Base-by-base conservation (phyloP, 2,888 invertebrate species). In the Pandemis corylana region DNA sequence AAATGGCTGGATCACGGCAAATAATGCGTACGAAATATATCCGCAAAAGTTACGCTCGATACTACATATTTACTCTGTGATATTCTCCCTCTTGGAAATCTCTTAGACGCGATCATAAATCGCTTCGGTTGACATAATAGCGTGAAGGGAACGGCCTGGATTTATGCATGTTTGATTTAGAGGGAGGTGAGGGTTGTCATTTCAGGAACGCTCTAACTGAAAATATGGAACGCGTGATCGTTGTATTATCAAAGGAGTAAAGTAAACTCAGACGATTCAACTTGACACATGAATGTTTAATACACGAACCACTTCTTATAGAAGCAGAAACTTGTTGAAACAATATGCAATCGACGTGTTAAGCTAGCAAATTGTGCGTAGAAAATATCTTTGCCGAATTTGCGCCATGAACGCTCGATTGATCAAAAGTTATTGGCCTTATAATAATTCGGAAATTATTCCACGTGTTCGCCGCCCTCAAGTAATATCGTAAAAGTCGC, bases 91-190 rank as follows among this genome's bases (percentile, higher is more conserved):
- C 87, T 84, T 88, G 89, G 86, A 91, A 92, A 92, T 92, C 91
- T 92, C 90, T 90, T 87, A 89, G 90, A 91, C 88, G 86, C 85
- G 88, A 90, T 91, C 92, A 92, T 93, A 94, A 93, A 93, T 93
- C 92, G 91, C 89, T 90, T 90, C 87, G 87, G 89, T 89, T 93
- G 92, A 92, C 92, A 90, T 93, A 92, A 93, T 92, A 90, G 92
- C 91, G 90, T 89, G 88, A 91, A 91, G 90, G 90, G 90, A 89
- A 89, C 84, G 88, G 88, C 85, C 85, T 89, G 89, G 92, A 93
- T 93, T 92, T 93, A 92, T 92, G 89, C 90, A 89, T 88, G 90
- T 92, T 91, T 91, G 93, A 93, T 93, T 92, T 92, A 90, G 86
- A 86, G 84, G 85, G 84, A 87, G 87, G 87, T 87, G 84, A 85